Base-by-base conservation (phyloP, 2,113 vertebrate species). In the Cottus gobio region DNA sequence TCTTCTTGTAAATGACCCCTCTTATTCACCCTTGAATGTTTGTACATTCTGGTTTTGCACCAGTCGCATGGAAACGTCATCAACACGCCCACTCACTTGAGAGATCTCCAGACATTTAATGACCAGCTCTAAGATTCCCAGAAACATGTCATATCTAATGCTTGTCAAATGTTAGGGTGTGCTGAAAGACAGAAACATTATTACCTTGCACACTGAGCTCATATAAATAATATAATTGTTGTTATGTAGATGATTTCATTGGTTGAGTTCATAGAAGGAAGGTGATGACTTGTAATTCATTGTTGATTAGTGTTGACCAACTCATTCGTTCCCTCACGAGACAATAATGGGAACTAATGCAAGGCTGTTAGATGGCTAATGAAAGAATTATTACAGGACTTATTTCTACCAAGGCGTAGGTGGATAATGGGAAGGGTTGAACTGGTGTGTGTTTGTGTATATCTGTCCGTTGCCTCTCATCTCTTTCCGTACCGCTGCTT, bases 341-440 rank as follows among this genome's bases (percentile, higher is more conserved):
- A 39, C 11, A 7, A 26, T 78, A n/a, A 76, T 26, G 34, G 48
- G 15, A 24, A 46, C 46, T 54, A 12, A 44, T 28, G 46, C 28
- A 2, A 31, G 64, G 63, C 61, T 2, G 36, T 67, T 70, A 26
- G 15, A 42, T 36, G 70, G 28, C 20, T 64, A 61, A 77, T 75
- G 12, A 70, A 30, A 42, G n/a, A 64, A 37, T 65, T 24, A 75
- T 39, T 24, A 28, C 64, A 56, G 46, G 57, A 34, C 34, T 28
- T 18, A 52, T 70, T 65, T 60, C 15, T 77, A 50, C 39, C n/a
- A 15, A 9, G 20, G 44, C 1, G 78, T 63, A 28, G 65, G 66
- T 12, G 68, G 67, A 60, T 82, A 37, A 79, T 18, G 50, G 39
- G 66, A 74, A 71, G 78, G 44, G 61, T 26, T 70, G 37, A 16